Percentiles rank a stretch among this genome's conserved stretches.
Conservation (phyloP, 2,113 vertebrate species). For the Donacobius atricapilla region DNA sequence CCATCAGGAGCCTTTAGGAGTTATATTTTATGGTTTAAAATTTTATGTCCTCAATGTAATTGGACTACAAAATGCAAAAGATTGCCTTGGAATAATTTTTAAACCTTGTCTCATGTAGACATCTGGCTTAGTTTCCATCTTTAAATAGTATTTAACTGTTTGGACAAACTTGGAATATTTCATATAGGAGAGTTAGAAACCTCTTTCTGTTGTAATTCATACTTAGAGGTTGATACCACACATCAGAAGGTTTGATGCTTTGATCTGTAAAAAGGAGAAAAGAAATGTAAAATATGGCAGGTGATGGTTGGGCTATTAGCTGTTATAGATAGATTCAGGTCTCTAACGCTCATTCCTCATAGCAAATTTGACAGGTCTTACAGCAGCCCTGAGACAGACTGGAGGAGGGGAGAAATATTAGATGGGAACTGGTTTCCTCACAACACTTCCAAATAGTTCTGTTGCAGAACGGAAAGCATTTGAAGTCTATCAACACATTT, state of each 20-base stretch:
- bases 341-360: neutral
- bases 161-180: neutral
- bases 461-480: neutral
- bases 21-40: neutral
- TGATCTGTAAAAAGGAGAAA: neutral
- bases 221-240: neutral
- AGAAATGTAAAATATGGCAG: slow-evolving; percentile 9
- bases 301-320: neutral
- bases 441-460: neutral
- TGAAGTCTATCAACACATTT: neutral
- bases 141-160: neutral
- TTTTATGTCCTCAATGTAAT: neutral
- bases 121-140: neutral
- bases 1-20: neutral
- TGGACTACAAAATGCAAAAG: neutral
- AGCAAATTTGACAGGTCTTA: neutral
- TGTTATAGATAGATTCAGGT: neutral
- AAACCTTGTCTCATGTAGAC: neutral
- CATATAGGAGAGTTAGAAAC: neutral
- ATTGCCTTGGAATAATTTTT: neutral
- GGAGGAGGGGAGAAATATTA: neutral
- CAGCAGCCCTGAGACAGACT: neutral
- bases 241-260: neutral
- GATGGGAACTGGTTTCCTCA: neutral
- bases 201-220: neutral